Evolutionary conservation across 2,888 invertebrate genomes (phyloP).

Genomic region (Ophraella communa): DNA sequence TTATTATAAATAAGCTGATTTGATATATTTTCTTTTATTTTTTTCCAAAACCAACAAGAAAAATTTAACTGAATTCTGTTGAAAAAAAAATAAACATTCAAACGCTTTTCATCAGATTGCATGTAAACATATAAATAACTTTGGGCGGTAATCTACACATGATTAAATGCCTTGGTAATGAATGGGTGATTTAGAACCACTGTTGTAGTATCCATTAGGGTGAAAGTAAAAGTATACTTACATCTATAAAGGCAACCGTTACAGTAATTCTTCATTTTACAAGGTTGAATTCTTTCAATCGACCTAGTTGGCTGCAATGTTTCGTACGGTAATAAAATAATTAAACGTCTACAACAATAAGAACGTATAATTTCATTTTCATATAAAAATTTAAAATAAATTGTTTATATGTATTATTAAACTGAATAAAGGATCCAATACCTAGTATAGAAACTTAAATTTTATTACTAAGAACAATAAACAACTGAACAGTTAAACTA

Average conservation of each 20-base stretch:
- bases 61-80: too few species aligned
- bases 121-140: not conserved
- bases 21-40: too few species aligned
- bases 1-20: too few species aligned
- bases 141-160: not conserved
- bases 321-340: not conserved
- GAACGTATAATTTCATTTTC: not conserved
- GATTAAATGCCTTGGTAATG: not conserved
- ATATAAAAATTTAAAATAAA: not conserved
- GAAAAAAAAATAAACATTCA: too few species aligned
- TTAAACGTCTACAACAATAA: not conserved
- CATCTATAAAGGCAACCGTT: conserved; percentile 20
- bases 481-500: too few species aligned
- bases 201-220: not conserved
- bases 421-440: too few species aligned
- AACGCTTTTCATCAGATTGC: not conserved
- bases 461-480: too few species aligned
- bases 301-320: conserved; percentile 16
- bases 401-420: not conserved
- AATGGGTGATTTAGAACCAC: not conserved
- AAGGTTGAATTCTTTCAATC: conserved; percentile 27
- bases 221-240: conserved; percentile 28
- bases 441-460: too few species aligned
- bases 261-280: conserved; percentile 26
- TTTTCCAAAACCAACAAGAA: too few species aligned